Conservation (phyloP, 2,113 vertebrate genomes). For the Columbina picui region DNA sequence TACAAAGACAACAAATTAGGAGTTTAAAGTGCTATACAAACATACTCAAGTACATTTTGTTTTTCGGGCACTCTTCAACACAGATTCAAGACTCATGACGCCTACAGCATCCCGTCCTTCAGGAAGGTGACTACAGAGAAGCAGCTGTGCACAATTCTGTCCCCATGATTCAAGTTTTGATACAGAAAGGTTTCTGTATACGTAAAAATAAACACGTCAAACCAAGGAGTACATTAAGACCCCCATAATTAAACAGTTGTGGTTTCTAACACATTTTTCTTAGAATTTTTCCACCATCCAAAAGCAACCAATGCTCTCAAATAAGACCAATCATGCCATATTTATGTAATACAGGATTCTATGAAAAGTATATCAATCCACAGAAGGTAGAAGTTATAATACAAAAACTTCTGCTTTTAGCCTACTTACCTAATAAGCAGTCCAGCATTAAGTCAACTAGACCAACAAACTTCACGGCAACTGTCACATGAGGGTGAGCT, state of each 20-base stretch:
- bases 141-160: background rate
- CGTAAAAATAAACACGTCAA: background rate
- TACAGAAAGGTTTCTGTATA: background rate
- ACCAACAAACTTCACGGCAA: background rate
- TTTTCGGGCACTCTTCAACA: background rate
- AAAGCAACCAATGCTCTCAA: background rate
- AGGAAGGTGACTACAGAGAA: background rate
- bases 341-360: background rate
- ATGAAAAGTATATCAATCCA: background rate
- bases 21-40: background rate
- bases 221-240: background rate
- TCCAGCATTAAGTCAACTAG: accelerated
- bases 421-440: background rate
- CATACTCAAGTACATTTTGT: background rate
- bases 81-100: background rate
- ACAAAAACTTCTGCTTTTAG: background rate
- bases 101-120: background rate
- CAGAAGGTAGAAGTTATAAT: background rate
- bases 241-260: background rate
- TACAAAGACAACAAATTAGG: background rate
- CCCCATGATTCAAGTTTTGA: background rate
- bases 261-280: background rate
- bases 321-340: background rate
- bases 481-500: background rate
- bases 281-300: background rate